Base-by-base conservation (phyloP, 2,797 vertebrate species). In the Perodicticus potto region DNA sequence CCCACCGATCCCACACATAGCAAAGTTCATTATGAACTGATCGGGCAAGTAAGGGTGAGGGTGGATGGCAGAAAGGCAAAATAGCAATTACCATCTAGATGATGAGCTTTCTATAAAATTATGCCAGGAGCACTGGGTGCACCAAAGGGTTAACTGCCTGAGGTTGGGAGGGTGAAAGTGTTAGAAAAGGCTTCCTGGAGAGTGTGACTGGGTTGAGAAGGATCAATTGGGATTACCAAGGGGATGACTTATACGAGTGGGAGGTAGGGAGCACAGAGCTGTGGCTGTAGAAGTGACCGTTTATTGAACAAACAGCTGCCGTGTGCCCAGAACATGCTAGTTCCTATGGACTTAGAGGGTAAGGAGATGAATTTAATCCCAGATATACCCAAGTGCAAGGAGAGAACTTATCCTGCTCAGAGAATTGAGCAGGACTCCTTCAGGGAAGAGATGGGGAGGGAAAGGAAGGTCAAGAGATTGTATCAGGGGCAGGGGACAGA, bases 181-280 rank as follows among this genome's bases (percentile, higher is more conserved):
- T n/a, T 43, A 57, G 59, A 20, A 13, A 69, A 70, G 65, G 9
- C 49, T 91, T 63, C 16, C 22, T 76, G 29, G 23, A 43, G 45
- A 27, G 9, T 11, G 14, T 74, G 45, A 34, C 40, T n/a, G 45
- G 25, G 32, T 37, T 17, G 16, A 67, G 57, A 85, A 69, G 14
- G 20, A 63, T 29, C 25, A 34, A 57, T 27, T 16, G 19, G 43
- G 2, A 57, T 78, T 25, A 43, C 49, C 25, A 49, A 57, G 6
- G 37, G 3, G 27, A 76, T 13, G 19, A 53, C 40, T 59, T 34
- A 40, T 20, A 76, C 10, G 63, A 40, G 45, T 49, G 5, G 20
- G 37, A 29, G 4, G 12, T 9, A 70, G 1, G 2, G 17, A 11
- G 57, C 23, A 22, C 2, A 4, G 29, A 22, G 4, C 5, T 65